Conservation (phyloP, 2,888 invertebrate genomes). For the Aphidius colemani region DNA sequence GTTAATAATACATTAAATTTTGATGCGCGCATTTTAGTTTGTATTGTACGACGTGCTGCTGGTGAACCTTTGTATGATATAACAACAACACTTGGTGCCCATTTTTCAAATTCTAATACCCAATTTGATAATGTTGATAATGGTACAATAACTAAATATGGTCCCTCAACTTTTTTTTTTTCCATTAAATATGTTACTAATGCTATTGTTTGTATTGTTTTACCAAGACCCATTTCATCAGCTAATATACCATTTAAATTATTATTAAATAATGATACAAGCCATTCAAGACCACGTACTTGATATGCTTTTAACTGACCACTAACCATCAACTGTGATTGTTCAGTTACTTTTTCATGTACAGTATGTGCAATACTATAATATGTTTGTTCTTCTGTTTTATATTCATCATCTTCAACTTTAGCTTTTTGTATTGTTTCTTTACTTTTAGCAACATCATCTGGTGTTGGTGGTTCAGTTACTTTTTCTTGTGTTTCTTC, state of each 20-base stretch:
- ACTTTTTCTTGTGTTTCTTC: constrained; percentile 62
- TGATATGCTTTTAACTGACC: constrained; percentile 97
- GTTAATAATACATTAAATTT: constrained; percentile 98
- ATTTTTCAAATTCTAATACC: constrained; percentile 98
- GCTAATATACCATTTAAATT: constrained; percentile 98
- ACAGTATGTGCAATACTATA: constrained; percentile 98
- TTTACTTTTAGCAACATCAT: constrained; percentile 71
- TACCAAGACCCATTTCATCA: constrained; percentile 99
- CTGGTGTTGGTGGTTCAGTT: constrained; percentile 6
- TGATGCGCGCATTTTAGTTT: constrained; percentile 85
- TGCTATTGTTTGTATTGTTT: constrained; percentile 97
- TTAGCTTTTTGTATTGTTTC: constrained; percentile 83
- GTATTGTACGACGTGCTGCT: constrained; percentile 79
- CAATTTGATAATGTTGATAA: constrained; percentile 98
- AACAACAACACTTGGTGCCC: constrained; percentile 93
- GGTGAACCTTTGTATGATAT: constrained; percentile 95
- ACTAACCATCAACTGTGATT: constrained; percentile 91
- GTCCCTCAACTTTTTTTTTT: constrained; percentile 95
- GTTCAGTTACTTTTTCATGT: constrained; percentile 91
- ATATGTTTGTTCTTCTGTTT: constrained; percentile 92
- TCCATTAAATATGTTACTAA: constrained; percentile 98
- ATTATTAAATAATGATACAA: constrained; percentile 98
- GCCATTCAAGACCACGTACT: constrained; percentile 96
- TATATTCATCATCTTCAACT: constrained; percentile 96
- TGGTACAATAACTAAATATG: constrained; percentile 97